phyloP scores from a whole-genome alignment of 2,113 vertebrate genomes.

The Sebastes fasciatus region DNA sequence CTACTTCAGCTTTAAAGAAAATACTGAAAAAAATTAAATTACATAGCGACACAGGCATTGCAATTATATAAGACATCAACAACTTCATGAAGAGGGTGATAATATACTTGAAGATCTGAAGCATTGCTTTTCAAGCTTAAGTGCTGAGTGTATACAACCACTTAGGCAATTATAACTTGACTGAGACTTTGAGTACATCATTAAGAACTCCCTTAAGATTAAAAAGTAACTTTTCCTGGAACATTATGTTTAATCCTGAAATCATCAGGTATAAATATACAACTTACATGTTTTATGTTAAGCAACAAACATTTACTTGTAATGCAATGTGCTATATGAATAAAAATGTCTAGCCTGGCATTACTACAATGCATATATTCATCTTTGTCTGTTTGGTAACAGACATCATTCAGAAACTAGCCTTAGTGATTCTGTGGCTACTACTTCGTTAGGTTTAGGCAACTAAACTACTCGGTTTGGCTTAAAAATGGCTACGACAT shows the following conservation, averaged over 20 bases:
- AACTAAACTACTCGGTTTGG: no score
- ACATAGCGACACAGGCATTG: no score
- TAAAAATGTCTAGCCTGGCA: neutral
- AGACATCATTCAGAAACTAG: neutral
- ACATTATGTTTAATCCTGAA: neutral
- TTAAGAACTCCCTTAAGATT: neutral
- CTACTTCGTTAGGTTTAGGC: no score
- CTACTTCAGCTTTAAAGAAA: no score
- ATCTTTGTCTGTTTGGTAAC: neutral
- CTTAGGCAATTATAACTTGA: constrained; percentile 30
- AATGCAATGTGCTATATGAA: neutral
- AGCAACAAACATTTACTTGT: neutral
- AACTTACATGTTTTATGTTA: neutral
- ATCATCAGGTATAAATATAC: neutral
- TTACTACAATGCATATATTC: neutral
- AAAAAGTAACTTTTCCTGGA: neutral
- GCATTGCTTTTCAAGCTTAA: neutral
- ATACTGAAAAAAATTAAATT: no score
- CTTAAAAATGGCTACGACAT: no score
- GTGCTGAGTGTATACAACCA: constrained; percentile 5
- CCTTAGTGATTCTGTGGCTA: neutral
- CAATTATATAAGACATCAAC: neutral
- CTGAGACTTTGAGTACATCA: neutral
- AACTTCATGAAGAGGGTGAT: neutral
- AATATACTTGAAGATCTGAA: constrained; percentile 9